These are phyloP conservation scores for Thamnophis sirtalis DNA, from an alignment of 2,113 vertebrate species.

Conservation along the genomic window DNA sequence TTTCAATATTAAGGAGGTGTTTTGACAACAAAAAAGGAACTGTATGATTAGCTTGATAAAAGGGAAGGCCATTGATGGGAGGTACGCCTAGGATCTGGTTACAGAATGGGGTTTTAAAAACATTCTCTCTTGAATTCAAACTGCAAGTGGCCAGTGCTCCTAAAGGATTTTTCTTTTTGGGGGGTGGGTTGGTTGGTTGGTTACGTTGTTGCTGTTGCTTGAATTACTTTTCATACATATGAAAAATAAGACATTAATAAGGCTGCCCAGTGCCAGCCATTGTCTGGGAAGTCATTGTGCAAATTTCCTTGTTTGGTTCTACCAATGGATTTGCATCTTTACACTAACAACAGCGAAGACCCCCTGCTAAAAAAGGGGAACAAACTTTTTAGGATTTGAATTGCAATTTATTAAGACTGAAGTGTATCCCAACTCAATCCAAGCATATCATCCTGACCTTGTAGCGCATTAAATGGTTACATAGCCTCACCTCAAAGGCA, in stretches of 20 bases:
- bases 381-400: not conserved
- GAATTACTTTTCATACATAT: conserved; percentile 35
- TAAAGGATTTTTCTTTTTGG: not conserved
- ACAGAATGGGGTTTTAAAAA: conserved; percentile 63
- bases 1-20: conserved; percentile 45
- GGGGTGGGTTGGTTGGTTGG: no score
- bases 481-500: conserved; percentile 47
- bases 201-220: conserved; percentile 1
- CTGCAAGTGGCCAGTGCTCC: conserved; percentile 48
- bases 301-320: not conserved
- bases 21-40: conserved; percentile 59
- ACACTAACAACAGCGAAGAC: not conserved
- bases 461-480: conserved; percentile 11
- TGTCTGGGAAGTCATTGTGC: not conserved
- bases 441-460: conserved; percentile 44
- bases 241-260: conserved; percentile 48
- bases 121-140: conserved; percentile 40
- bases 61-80: conserved; percentile 52
- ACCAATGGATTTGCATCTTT: accelerated
- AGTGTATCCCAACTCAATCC: conserved; percentile 21
- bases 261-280: conserved; percentile 29
- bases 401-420: not conserved
- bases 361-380: accelerated
- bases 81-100: conserved; percentile 58
- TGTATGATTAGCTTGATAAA: conserved; percentile 61